Base-by-base conservation (phyloP, 1,140 invertebrate species). In the Drosophila simulans region DNA sequence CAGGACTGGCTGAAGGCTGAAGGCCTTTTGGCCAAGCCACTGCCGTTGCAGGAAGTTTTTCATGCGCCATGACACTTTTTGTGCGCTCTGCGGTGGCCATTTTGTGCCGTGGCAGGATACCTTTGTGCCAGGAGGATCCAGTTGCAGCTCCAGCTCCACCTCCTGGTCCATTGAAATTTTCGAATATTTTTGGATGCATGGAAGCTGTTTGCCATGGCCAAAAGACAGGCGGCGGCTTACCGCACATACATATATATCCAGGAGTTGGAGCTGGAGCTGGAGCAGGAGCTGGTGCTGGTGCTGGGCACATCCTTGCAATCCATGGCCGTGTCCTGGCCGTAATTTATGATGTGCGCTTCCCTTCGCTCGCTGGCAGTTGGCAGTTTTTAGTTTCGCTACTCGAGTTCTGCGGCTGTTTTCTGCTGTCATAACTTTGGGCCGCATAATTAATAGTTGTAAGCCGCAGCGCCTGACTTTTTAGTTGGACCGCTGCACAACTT, bases 11-110 rank as follows among this genome's bases (percentile, higher is more conserved):
- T 22, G 20, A 22, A 22, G 48, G 48, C 48, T 17, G 25, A 55
- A 58, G 45, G 49, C 20, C 58, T 77, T 77, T 70, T 54, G 59
- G 49, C 53, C 49, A 55, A 55, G 55, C 55, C 64, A 48, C 66
- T 65, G 39, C 70, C 42, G 58, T 71, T 71, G 62, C 83, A 88
- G 84, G 84, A 88, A 84, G 84, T 84, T 89, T 88, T 89, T 88
- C 84, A 88, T 88, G 84, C 84, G 84, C 84, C 84, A 88, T 88
- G 84, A 88, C 84, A 88, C 84, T 88, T 88, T 88, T 88, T 88
- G 84, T 86, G 83, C 81, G 80, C 64, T 59, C 42, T 77, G 56
- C 72, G 68, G 82, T 80, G 74, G 83, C 84, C 84, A 88, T 88
- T 88, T 88, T 86, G 69, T 76, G n/a, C 43, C 43, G 74, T 81